Evolutionary conservation across 2,797 vertebrate species (phyloP).

Genomic region (Leptodactylus fallax): DNA sequence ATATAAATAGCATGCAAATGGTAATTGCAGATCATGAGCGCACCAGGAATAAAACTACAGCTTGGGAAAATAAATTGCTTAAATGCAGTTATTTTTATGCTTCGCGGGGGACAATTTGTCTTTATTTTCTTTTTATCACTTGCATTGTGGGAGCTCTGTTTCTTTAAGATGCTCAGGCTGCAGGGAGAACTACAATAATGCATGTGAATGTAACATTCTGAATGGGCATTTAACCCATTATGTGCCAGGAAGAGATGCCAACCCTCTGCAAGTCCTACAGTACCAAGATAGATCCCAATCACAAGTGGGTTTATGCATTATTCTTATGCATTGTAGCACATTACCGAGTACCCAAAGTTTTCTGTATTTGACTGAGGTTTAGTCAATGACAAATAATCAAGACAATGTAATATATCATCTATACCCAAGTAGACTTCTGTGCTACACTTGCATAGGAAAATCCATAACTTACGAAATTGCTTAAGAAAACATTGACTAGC

Average conservation of each 20-base stretch:
- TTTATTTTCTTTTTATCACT: neutral
- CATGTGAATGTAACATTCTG: conserved; percentile 22
- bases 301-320: no score
- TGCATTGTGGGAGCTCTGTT: neutral
- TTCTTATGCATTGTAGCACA: neutral
- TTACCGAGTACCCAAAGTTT: neutral
- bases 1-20: conserved; percentile 32
- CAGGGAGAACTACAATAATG: conserved; percentile 11
- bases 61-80: neutral
- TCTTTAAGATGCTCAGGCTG: conserved; percentile 26
- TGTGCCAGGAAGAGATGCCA: neutral
- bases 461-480: conserved; percentile 26
- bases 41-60: neutral
- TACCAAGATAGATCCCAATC: no score
- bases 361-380: neutral
- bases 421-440: neutral
- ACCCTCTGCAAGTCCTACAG: neutral
- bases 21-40: neutral
- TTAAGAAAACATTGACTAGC: conserved; percentile 21
- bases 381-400: neutral
- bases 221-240: conserved; percentile 1
- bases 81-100: conserved; percentile 15
- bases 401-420: neutral
- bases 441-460: neutral
- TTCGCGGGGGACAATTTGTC: neutral